Evolutionary conservation across 2,797 vertebrate genomes (phyloP), one percentile per base, ranked within the genome.

Genomic region (Poliocrania exsul): DNA sequence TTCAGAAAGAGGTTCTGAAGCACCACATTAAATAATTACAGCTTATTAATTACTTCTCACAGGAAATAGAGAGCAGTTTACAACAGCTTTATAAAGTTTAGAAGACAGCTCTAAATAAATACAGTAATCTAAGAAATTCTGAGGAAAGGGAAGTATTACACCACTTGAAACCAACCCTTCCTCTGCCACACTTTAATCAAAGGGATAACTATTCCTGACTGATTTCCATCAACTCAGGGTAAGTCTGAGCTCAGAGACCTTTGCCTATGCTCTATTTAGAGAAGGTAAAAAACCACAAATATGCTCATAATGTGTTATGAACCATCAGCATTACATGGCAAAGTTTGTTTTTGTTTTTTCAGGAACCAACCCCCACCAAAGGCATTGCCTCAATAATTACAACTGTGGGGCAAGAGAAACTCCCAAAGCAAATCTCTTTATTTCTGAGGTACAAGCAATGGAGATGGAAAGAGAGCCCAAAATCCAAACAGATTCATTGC

Each of bases 81-180:
- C 15, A 61, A 29, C 26, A 44, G 3, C 13, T 85, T 77, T 35
- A 50, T 23, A 6, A 1, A 0, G 0, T 44, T 69, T 49, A n/a
- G 46, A 44, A 66, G 12, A 37, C 8, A 56, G 14, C 1, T 49
- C 3, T 56, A 81, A 83, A 46, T 23, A 64, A 28, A 54, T 51
- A 8, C 2, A 7, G 15, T 6, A 11, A 24, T 51, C 37, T 6
- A 0, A 13, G 35, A 37, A 23, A 13, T 7, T 1, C 2, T 29
- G 10, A 11, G 16, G 16, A 51, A 67, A 49, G 3, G 13, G 29
- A 60, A 20, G 5, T 13, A 6, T 21, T 78, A 13, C 11, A 73
- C 11, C 37, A 21, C 33, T 64, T 60, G 31, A 42, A 80, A 65
- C 5, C 8, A 40, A 24, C 13, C 35, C 6, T 70, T 78, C 9